Evolutionary conservation across 2,113 vertebrate genomes (phyloP), one percentile per base, ranked within the genome.

Genomic region (Bos indicus): DNA sequence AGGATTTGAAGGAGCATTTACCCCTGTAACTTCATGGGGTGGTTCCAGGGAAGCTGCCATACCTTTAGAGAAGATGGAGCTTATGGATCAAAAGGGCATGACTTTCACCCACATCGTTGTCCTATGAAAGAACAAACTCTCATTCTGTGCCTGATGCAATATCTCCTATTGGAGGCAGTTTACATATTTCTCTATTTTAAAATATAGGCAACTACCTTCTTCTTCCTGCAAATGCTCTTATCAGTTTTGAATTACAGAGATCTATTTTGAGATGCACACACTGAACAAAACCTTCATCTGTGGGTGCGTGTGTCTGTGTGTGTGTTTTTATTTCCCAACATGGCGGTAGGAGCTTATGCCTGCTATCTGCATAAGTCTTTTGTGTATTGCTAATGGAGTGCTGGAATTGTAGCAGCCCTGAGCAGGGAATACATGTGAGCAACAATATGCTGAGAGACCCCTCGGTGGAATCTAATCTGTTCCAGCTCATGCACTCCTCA

Each of bases 401-500:
- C 99, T 98, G 99, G 99, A 99, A 99, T 99, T 98, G 99, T 99
- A 98, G 99, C 99, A 98, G 99, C 99, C 99, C 99, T 98, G 98
- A 99, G 98, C 99, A 98, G 99, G 99, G 99, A 99, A 99, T 99
- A 99, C 99, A 99, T 98, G 98, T 99, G 99, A 99, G 99, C 99
- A 99, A 99, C 99, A 99, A 99, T 99, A 99, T 99, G 99, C 99
- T 99, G 99, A 99, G 99, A 99, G 99, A 99, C 99, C 99, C 99
- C 99, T 99, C 99, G 98, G 99, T 99, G 99, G 99, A 99, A 99
- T 99, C 99, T 99, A 99, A 99, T 99, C 99, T 99, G 99, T 99
- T 99, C 99, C 99, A 99, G 99, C 99, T 99, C 98, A 99, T 99
- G 99, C 99, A 99, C 99, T 99, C 99, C 99, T 99, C 99, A 99